phyloP scores from a whole-genome alignment of 2,888 invertebrate species.

The Leptinotarsa peninsularis region DNA sequence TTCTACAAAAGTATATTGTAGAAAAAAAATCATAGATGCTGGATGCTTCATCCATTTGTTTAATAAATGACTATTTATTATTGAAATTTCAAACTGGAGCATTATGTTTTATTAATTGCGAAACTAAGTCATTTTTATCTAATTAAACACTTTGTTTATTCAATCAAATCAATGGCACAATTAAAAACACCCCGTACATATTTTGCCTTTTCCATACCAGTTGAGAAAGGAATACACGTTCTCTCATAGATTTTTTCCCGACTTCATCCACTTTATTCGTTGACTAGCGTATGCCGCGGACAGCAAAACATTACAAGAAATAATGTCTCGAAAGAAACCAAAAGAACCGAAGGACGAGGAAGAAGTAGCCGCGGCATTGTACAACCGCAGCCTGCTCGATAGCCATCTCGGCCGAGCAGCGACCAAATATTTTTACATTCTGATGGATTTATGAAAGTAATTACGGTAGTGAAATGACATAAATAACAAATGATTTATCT shows the following conservation, averaged over 20 bases:
- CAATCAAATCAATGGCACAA: too few species aligned
- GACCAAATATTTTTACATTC: constrained; percentile 57
- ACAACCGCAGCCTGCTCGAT: constrained; percentile 47
- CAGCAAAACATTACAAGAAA: constrained; percentile 38
- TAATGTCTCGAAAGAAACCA: constrained; percentile 38
- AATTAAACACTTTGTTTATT: too few species aligned
- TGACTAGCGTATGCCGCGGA: constrained; percentile 26
- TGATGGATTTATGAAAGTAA: constrained; percentile 63
- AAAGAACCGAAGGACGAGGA: constrained; percentile 35
- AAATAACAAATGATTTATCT: constrained; percentile 60
- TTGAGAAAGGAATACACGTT: background rate
- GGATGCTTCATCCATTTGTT: too few species aligned
- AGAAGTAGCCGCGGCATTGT: constrained; percentile 41
- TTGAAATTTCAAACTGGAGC: too few species aligned
- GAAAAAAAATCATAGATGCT: too few species aligned
- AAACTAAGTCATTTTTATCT: too few species aligned
- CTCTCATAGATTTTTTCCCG: background rate
- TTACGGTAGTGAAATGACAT: constrained; percentile 61
- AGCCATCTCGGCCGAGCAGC: constrained; percentile 55
- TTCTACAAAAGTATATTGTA: too few species aligned
- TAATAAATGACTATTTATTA: too few species aligned
- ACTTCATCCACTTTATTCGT: background rate
- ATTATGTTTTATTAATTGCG: too few species aligned
- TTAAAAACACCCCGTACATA: too few species aligned
- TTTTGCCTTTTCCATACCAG: too few species aligned